Base-by-base conservation (phyloP, 2,113 vertebrate genomes). In the Odontophorus gujanensis region DNA sequence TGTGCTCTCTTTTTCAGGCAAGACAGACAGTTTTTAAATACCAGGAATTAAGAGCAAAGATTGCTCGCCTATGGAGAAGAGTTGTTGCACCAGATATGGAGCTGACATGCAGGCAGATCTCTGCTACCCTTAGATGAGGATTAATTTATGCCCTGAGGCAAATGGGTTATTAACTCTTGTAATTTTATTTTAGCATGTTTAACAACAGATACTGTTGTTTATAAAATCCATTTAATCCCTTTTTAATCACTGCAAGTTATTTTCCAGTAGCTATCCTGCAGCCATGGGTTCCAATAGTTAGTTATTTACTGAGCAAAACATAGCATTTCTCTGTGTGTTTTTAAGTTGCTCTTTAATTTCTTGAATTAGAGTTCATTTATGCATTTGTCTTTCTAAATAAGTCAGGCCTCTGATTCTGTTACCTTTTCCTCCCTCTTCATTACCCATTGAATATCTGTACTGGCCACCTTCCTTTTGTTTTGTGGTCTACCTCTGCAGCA, bases 151-250 rank as follows among this genome's bases (percentile, higher is more conserved):
- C 94, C 91, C 94, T 78, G 82, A 87, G 93, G 95, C 89, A 90
- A 92, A 86, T 28, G 84, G 72, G 80, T 91, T 96, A 93, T 96
- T 96, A 96, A 95, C 93, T 93, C 81, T 84, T 78, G 91, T 95
- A 96, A 97, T 95, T 95, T 92, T 92, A 92, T 97, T 97, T 97
- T 96, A 96, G 69, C 81, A 85, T 95, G 95, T 95, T 95, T 94
- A 96, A 95, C 96, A 95, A 91, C 79, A 96, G 91, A 95, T 96
- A 93, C 47, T 65, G 65, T 83, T 95, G 85, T 92, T 97, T 95
- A 88, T 95, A 94, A 96, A 96, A 88, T 85, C 79, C 36, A 88
- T 95, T 95, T 94, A 95, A 95, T 95, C 92, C 93, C 61, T 95
- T 90, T 95, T 94, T 92, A 96, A 95, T 96, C 93, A 65, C 75